phyloP scores from a whole-genome alignment of 2,888 invertebrate species.

The Adelognathus sp. region DNA sequence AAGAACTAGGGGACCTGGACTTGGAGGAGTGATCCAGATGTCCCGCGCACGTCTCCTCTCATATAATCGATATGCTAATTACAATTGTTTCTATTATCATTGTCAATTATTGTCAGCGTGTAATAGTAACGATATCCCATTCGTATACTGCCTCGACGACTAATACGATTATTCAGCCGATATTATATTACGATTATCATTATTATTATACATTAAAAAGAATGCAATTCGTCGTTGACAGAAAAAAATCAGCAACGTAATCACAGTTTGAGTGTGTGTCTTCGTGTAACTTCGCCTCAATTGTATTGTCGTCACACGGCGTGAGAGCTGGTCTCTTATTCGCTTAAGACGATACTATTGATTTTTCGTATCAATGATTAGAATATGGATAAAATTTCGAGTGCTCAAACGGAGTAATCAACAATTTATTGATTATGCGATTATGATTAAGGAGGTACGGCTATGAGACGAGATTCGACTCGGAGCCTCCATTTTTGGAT shows the following conservation, averaged over 20 bases:
- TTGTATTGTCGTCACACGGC: constrained; percentile 1
- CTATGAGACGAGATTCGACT: too few relatives aligned
- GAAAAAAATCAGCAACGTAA: constrained; percentile 35
- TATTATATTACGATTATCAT: too few relatives aligned
- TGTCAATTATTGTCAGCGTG: constrained; percentile 34
- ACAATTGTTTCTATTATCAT: constrained; percentile 50
- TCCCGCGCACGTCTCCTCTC: constrained; percentile 65
- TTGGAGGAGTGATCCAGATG: constrained; percentile 84
- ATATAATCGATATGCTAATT: constrained; percentile 41
- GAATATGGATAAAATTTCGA: neutral
- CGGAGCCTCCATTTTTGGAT: too few relatives aligned
- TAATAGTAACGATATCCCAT: constrained; percentile 44
- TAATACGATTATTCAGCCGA: constrained; percentile 38
- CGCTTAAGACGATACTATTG: constrained; percentile 10
- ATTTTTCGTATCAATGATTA: neutral
- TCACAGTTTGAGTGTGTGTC: too few relatives aligned
- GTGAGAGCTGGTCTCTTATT: constrained; percentile 49
- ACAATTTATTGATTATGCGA: neutral
- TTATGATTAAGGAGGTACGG: too few relatives aligned
- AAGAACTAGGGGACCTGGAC: constrained; percentile 91
- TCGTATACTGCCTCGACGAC: constrained; percentile 53
- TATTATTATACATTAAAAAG: constrained; percentile 37
- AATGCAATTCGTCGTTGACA: constrained; percentile 20
- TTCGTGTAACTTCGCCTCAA: constrained; percentile 1
- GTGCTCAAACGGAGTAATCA: neutral